Base-by-base conservation (phyloP, 2,113 vertebrate genomes). In the Amphiprion percula region DNA sequence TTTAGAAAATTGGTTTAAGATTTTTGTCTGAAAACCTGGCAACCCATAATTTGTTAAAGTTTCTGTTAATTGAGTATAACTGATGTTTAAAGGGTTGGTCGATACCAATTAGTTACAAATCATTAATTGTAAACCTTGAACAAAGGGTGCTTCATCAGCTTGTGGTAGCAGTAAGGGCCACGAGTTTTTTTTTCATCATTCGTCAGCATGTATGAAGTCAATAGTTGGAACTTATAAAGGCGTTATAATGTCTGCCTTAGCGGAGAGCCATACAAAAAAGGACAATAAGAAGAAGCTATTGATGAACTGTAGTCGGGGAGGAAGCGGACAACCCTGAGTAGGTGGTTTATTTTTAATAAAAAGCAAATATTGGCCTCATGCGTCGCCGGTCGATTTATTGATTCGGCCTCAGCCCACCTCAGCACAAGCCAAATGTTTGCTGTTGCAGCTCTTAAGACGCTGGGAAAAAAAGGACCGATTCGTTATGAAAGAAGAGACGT, bases 301-400 rank as follows among this genome's bases (percentile, higher is more conserved):
- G 50, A 68, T 68, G 37, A n/a, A 26, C 17, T 72, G 56, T 58
- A 58, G 49, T 59, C 44, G 55, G 39, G 16, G 50, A 52, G 44
- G 56, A 66, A 37, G 24, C 6, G 30, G 63, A 23, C 49, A 55
- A 21, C 30, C 50, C 59, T 59, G 24, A 47, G 56, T 37, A 17
- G 49, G 26, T 46, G 54, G 47, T 66, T 77, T 61, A 61, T 50
- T 70, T 82, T 61, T 61, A 44, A 78, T 82, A 78, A 76, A 79
- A 70, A 54, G 10, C 49, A 61, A 63, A 74, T 68, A 70, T 55
- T 65, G 24, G 69, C 21, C 61, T 66, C 59, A 74, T 66, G 70
- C 55, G 69, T 30, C 16, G 8, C 15, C 30, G 24, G 14, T 28
- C 59, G 3, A 61, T 65, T 58, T 59, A 81, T 55, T 33, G 74